Evolutionary conservation across 2,797 vertebrate genomes (phyloP).

Genomic region (Monodelphis domestica): DNA sequence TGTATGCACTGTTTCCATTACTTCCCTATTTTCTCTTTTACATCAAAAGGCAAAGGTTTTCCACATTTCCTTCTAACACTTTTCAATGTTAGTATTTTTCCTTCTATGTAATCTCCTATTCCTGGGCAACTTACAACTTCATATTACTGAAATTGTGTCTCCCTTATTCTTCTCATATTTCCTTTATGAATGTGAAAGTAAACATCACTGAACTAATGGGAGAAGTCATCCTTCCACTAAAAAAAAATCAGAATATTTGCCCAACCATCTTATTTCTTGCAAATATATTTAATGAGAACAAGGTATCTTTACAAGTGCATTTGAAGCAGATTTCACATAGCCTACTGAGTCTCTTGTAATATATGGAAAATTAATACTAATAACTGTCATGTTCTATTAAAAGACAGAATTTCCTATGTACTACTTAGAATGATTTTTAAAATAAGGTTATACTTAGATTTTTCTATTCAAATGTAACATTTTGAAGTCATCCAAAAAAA

Average conservation of each 20-base stretch:
- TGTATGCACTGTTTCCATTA: neutral
- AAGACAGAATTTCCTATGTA: neutral
- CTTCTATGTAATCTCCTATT: neutral
- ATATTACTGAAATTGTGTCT: neutral
- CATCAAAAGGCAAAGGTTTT: neutral
- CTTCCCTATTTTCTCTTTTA: neutral
- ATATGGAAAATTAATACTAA: neutral
- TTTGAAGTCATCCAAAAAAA: neutral
- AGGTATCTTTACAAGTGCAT: neutral
- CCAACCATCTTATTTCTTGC: neutral
- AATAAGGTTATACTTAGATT: neutral
- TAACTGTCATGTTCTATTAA: neutral
- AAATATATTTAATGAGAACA: neutral
- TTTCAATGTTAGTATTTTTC: neutral
- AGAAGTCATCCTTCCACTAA: neutral
- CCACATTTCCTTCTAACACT: neutral
- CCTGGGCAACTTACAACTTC: neutral
- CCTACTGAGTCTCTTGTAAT: neutral
- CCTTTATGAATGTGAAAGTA: neutral
- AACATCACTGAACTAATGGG: neutral
- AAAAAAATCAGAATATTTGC: neutral
- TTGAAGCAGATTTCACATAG: neutral
- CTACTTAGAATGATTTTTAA: neutral
- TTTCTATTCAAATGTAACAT: neutral
- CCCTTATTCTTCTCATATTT: neutral